Conservation (phyloP, 1,140 invertebrate genomes). For the Dufourea novaeangliae region DNA sequence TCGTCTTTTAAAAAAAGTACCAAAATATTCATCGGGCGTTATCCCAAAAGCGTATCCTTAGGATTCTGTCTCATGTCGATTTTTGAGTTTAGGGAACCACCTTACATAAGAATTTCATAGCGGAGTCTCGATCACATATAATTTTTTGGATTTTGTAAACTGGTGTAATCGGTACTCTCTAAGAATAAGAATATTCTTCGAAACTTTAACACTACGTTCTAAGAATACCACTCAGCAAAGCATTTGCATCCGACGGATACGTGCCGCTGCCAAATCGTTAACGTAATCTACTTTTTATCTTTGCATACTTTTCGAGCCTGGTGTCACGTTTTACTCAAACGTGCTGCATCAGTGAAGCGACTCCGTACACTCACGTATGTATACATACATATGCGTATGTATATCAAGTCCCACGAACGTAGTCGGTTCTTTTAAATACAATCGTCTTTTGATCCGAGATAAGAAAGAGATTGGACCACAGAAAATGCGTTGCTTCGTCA, state of each 20-base stretch:
- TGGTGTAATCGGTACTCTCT: not conserved
- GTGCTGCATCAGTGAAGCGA: conserved; percentile 45
- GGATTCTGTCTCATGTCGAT: no score
- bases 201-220: conserved; percentile 12
- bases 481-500: conserved; percentile 5
- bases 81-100: no score
- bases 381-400: not conserved
- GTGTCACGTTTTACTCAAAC: conserved; percentile 71
- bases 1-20: no score
- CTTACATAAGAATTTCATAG: no score
- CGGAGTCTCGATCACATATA: no score
- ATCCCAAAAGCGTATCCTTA: no score
- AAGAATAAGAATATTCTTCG: not conserved
- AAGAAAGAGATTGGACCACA: not conserved
- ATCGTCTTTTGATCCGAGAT: not conserved
- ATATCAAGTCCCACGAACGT: conserved; percentile 3
- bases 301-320: conserved; percentile 49
- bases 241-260: conserved; percentile 12
- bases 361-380: not conserved
- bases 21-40: no score
- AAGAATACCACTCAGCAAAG: conserved; percentile 21
- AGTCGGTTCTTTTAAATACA: conserved; percentile 11
- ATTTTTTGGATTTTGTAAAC: no score
- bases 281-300: conserved; percentile 63
- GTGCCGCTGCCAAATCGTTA: conserved; percentile 33